Percentiles rank a stretch among this genome's conserved stretches.
Conservation (phyloP, 2,797 vertebrate species). For the Cyprinella venusta region DNA sequence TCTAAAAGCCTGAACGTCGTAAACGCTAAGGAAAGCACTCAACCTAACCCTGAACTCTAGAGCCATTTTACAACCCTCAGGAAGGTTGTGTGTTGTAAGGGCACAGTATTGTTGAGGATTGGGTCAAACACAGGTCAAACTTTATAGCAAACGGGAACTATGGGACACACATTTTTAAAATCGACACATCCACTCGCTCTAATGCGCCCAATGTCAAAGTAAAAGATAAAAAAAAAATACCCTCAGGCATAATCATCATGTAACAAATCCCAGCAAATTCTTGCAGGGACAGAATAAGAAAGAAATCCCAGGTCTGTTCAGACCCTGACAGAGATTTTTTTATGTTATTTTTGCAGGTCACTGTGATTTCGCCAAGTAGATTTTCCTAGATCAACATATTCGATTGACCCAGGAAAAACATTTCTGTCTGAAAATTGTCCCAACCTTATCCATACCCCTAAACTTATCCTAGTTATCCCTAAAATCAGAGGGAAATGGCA, state of each 20-base stretch:
- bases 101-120: constrained; percentile 41
- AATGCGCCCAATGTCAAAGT: not conserved
- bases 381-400: too few species aligned
- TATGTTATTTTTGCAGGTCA: too few species aligned
- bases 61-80: constrained; percentile 39
- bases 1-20: constrained; percentile 18
- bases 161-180: constrained; percentile 20
- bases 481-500: too few species aligned
- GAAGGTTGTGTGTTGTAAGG: constrained; percentile 38
- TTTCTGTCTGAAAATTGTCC: too few species aligned
- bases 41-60: constrained; percentile 49
- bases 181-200: not conserved
- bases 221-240: not conserved
- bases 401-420: too few species aligned
- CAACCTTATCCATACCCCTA: too few species aligned
- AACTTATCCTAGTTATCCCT: too few species aligned
- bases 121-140: constrained; percentile 40
- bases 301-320: not conserved
- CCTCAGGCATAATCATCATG: not conserved
- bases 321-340: not conserved
- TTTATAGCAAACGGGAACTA: constrained; percentile 35
- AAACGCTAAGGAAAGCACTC: constrained; percentile 35
- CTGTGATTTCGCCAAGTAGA: too few species aligned
- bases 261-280: not conserved
- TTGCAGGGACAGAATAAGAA: not conserved